A percentile compares a stretch with the other conserved stretches of the same genome.
Evolutionary conservation across 2,888 invertebrate genomes (phyloP).

Genomic region (Calephelis perditalis): DNA sequence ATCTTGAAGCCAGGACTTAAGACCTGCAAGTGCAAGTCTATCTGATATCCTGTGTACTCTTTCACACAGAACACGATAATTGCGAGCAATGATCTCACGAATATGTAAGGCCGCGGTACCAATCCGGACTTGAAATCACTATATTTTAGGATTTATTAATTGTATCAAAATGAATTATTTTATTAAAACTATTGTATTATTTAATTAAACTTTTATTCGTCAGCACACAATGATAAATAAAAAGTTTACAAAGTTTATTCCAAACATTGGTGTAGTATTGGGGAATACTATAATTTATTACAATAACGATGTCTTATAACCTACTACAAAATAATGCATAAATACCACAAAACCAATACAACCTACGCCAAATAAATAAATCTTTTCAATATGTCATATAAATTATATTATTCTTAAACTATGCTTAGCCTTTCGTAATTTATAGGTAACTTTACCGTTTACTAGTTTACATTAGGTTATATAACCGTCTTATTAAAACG

Average conservation of each 20-base stretch:
- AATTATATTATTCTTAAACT: not conserved
- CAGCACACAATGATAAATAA: conserved; percentile 8
- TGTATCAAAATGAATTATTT: too few species aligned
- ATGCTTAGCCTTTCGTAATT: conserved; percentile 22
- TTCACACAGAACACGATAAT: too few species aligned
- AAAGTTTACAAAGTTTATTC: conserved; percentile 6
- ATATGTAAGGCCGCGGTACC: not conserved
- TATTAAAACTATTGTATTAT: too few species aligned
- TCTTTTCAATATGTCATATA: conserved; percentile 8
- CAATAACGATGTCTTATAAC: not conserved
- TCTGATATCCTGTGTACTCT: too few species aligned
- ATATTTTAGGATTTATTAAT: too few species aligned
- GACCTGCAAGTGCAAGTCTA: too few species aligned
- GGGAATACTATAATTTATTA: conserved; percentile 1
- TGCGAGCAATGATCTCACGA: too few species aligned
- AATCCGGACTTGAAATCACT: not conserved
- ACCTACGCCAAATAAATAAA: conserved; percentile 8
- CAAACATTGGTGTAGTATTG: not conserved
- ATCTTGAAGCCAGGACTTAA: too few species aligned
- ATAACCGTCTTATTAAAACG: conserved; percentile 17
- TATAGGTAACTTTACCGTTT: conserved; percentile 71
- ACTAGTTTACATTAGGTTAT: conserved; percentile 42
- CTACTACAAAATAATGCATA: conserved; percentile 7
- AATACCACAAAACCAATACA: conserved; percentile 9
- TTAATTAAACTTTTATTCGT: not conserved